Conservation (phyloP, 23 tunicate species). For the Botrylloides violaceus region DNA sequence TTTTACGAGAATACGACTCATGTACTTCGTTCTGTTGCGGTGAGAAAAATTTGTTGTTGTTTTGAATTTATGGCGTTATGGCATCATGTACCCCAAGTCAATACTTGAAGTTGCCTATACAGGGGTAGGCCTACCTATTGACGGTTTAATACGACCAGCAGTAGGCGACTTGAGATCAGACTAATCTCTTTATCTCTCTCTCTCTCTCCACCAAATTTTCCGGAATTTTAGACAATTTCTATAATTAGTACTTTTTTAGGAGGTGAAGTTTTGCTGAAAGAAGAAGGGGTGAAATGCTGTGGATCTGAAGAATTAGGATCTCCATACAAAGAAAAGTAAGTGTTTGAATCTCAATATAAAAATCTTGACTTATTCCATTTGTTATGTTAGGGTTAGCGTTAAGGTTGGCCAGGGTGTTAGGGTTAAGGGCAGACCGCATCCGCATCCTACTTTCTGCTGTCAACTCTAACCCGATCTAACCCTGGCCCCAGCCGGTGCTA, state of each 20-base stretch:
- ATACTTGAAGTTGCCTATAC: not conserved
- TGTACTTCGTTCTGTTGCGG: slow-evolving; percentile 86
- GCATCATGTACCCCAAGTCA: not conserved
- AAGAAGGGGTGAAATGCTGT: slow-evolving; percentile 47
- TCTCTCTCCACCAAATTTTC: not conserved
- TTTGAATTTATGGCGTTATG: not conserved
- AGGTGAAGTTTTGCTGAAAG: slow-evolving; percentile 35
- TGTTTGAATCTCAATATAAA: not conserved
- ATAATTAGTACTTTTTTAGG: slow-evolving; percentile 28
- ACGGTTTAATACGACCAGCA: too few relatives aligned
- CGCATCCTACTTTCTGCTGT: too few relatives aligned
- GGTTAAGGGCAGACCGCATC: too few relatives aligned
- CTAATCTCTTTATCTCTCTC: not conserved
- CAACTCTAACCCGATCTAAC: too few relatives aligned
- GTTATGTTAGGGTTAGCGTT: too few relatives aligned
- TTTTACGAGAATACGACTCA: slow-evolving; percentile 29
- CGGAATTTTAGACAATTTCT: not conserved
- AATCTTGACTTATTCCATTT: not conserved
- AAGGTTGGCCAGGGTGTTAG: too few relatives aligned
- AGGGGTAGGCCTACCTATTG: too few relatives aligned
- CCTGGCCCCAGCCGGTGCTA: too few relatives aligned
- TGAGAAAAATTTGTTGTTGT: slow-evolving; percentile 13
- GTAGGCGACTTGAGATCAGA: too few relatives aligned
- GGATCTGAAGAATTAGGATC: slow-evolving; percentile 44
- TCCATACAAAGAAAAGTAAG: slow-evolving; percentile 55